Evolutionary conservation across 1,140 invertebrate species (phyloP), one percentile per base, ranked within the genome.

Genomic region (Camponotus floridanus): DNA sequence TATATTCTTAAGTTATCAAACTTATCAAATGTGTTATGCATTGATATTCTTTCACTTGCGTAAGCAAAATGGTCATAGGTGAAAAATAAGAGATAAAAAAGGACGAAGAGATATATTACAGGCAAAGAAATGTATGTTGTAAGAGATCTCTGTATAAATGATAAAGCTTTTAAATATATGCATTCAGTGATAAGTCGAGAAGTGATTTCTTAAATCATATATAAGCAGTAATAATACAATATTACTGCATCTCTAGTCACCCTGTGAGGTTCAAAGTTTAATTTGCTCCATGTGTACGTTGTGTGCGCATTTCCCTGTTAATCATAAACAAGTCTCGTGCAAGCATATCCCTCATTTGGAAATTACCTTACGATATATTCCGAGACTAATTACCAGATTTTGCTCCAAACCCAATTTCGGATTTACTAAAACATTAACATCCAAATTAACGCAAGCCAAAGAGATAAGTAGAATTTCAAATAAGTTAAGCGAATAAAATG

Each of bases 321-420:
- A 6, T 73, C 57, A 26, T 62, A 86, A 88, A 88, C 87, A 87
- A 39, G 48, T 42, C 78, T 42, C 21, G 55, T 42, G 64, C 57
- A 73, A 26, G 87, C 48, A 64, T 62, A 59, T 59, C 7, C 31
- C 26, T 45, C 15, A 85, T 76, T 68, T 61, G 45, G 81, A 33
- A 70, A 86, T 87, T 71, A 21, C 68, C 55, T 90, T 51, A 65
- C 71, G 83, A 90, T 76, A 83, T 70, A 83, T 84, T 90, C 68
- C 55, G 55, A 59, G 11, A 39, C 33, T 88, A 90, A 86, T 91
- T 90, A 90, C 70, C 74, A 51, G 11, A 48, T 61, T 83, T 79
- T 76, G 51, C 76, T 42, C 42, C 51, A 83, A 81, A 88, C 57
- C 64, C 57, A 89, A 88, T 88, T 76, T 31, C 71, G 61, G 70